Evolutionary conservation across 2,888 invertebrate genomes (phyloP), one percentile per base, ranked within the genome.

Genomic region (Quadriops clusia): DNA sequence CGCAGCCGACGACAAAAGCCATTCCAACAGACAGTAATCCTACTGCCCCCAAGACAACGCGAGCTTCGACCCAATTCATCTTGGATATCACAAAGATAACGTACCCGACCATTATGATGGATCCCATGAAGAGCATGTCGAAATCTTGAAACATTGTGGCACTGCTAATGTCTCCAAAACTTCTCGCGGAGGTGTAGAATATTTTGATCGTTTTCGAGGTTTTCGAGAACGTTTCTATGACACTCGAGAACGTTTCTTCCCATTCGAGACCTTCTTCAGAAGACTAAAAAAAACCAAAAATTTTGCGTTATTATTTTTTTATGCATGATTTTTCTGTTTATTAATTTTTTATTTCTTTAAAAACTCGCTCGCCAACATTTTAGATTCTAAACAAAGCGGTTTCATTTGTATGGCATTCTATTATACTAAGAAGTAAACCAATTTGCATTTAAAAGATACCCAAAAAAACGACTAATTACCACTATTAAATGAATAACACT

Each of bases 111-210:
- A 85, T 81, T 26, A 84, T 53, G 21, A 68, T 39, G 38, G 77
- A 72, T 25, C 85, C 85, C 33, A 74, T 50, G 17, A 69, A 61
- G 11, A 86, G 55, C 58, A 77, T 77, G 42, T 72, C 72, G 34
- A 80, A 61, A 49, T 85, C 85, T 54, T 76, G 70, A 51, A 80
- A 77, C 67, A 83, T 74, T 5, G 77, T 65, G 25, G 67, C 63
- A 2, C 70, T 68, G 52, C 77, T 81, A 17, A 79, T 69, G 51
- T 84, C 83, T n/a, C 75, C 80, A 60, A 78, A 84, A 56, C 83
- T 77, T 56, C 77, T 62, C 2, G 70, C 74, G 22, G 75, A 64
- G 42, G 67, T 65, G 56, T 72, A 77, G 51, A 63, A 72, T 17
- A 74, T 41, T 22, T 61, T 54, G 4, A 68, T 46, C 16, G 62